Evolutionary conservation across 1,140 invertebrate genomes (phyloP).

Genomic region (Planococcus citri): DNA sequence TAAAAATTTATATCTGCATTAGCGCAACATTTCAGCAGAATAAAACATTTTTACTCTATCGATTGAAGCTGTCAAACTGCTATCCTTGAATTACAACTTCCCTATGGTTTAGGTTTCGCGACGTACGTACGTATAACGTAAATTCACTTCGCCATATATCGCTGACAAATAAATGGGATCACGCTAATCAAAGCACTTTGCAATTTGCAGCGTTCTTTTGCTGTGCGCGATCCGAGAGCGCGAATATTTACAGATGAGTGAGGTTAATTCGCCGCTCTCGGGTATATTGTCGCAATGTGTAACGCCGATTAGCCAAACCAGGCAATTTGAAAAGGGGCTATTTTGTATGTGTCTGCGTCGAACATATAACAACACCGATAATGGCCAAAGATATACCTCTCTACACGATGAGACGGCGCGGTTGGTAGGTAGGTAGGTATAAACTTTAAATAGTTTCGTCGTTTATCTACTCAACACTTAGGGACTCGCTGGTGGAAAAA

Average conservation of each 20-base stretch:
- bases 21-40: neutral
- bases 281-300: neutral
- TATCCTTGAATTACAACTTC: neutral
- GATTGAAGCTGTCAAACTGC: constrained; percentile 6
- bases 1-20: constrained; percentile 1
- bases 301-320: neutral
- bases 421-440: too few relatives aligned
- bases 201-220: neutral
- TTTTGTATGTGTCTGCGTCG: too few relatives aligned
- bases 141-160: neutral
- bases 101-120: too few relatives aligned
- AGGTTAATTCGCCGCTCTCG: neutral
- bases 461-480: too few relatives aligned
- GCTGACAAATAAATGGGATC: neutral
- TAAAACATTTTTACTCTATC: constrained; percentile 4
- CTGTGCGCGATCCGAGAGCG: too few relatives aligned
- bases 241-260: neutral
- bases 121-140: neutral
- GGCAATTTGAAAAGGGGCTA: neutral
- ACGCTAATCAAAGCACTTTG: neutral
- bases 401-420: too few relatives aligned
- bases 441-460: too few relatives aligned
- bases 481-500: too few relatives aligned
- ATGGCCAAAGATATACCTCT: too few relatives aligned
- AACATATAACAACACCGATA: too few relatives aligned